Conservation (phyloP, 2,797 vertebrate genomes). For the Crenichthys baileyi region DNA sequence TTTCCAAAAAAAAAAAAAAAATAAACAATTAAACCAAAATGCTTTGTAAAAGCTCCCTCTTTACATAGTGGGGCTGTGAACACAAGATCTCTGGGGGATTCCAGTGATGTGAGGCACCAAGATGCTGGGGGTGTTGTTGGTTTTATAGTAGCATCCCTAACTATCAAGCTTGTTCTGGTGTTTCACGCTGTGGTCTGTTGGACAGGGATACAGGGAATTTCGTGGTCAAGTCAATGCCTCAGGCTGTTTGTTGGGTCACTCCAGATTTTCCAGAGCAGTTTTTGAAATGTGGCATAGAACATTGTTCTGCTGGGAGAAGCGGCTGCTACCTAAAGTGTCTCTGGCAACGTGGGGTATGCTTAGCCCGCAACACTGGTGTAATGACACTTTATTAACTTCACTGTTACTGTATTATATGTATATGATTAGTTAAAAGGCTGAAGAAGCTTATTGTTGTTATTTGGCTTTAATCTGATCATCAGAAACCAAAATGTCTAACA, state of each 20-base stretch:
- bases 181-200: not conserved
- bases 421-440: not conserved
- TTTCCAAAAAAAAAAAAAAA: slow-evolving; percentile 6
- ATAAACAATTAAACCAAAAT: not conserved
- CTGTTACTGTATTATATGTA: not conserved
- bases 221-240: slow-evolving; percentile 10
- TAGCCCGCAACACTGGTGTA: not conserved
- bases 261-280: not conserved
- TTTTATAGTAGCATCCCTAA: not conserved
- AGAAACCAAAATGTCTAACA: not conserved
- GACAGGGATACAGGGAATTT: slow-evolving; percentile 6
- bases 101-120: not conserved
- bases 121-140: not conserved
- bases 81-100: not conserved
- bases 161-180: slow-evolving; percentile 9
- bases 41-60: not conserved
- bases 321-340: not conserved
- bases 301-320: not conserved
- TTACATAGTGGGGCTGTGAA: not conserved
- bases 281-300: not conserved
- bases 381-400: not conserved
- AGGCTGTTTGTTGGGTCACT: slow-evolving; percentile 17
- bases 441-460: not conserved
- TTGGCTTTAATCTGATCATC: not conserved
- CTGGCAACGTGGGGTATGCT: not conserved